Evolutionary conservation across 1,140 invertebrate species (phyloP).

Genomic region (Brachionus koreanus): DNA sequence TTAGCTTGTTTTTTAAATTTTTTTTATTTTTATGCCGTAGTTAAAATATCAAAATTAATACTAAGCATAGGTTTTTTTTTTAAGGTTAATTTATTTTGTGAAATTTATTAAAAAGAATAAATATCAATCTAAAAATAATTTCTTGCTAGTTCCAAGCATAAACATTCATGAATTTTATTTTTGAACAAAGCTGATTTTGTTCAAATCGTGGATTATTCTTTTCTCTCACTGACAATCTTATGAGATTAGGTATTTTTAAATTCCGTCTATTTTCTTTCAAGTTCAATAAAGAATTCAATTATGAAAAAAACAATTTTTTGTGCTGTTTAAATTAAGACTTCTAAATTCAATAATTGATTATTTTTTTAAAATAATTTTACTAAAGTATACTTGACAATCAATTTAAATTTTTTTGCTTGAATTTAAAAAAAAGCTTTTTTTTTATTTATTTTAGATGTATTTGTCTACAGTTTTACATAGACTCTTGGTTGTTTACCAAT

Average conservation of each 20-base stretch:
- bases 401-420: neutral
- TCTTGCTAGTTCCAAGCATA: neutral
- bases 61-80: neutral
- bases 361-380: too few relatives aligned
- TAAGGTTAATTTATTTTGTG: constrained; percentile 1
- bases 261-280: too few relatives aligned
- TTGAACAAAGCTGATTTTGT: neutral
- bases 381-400: neutral
- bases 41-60: neutral
- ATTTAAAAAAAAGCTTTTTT: neutral
- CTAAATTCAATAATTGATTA: too few relatives aligned
- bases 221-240: neutral
- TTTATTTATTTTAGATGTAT: neutral
- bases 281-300: too few relatives aligned
- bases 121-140: neutral
- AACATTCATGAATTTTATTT: neutral
- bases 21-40: neutral
- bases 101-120: neutral
- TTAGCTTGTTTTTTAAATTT: neutral
- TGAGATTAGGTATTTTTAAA: too few relatives aligned
- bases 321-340: too few relatives aligned
- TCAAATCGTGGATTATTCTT: neutral
- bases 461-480: neutral
- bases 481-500: neutral
- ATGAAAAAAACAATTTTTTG: too few relatives aligned